phyloP scores from a whole-genome alignment of 2,888 invertebrate species.

The Salticus scenicus region DNA sequence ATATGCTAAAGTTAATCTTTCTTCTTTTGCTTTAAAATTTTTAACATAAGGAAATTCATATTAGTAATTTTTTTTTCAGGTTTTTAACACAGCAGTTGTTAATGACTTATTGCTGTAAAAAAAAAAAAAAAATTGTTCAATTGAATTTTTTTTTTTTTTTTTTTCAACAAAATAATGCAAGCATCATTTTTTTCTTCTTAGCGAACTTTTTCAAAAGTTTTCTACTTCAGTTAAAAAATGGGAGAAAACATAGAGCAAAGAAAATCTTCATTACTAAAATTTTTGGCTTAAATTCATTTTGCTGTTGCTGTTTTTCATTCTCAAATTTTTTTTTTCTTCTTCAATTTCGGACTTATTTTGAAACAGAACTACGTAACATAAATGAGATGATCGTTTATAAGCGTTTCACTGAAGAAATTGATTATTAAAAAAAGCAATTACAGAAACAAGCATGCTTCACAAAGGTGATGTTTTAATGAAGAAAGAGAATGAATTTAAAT shows the following conservation, averaged over 20 bases:
- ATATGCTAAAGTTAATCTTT: neutral
- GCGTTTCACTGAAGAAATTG: neutral
- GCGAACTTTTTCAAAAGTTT: slow-evolving; percentile 50
- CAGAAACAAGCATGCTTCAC: slow-evolving; percentile 28
- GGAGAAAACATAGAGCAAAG: slow-evolving; percentile 24
- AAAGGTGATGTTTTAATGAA: neutral
- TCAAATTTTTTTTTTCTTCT: slow-evolving; percentile 44
- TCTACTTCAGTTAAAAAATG: slow-evolving; percentile 47
- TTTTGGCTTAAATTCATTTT: slow-evolving; percentile 36
- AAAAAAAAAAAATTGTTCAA: slow-evolving; percentile 19
- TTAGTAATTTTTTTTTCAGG: slow-evolving; percentile 18
- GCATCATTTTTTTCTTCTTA: slow-evolving; percentile 31
- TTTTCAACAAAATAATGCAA: slow-evolving; percentile 29
- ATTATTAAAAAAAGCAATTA: slow-evolving; percentile 40
- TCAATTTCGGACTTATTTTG: slow-evolving; percentile 40
- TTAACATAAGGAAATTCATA: neutral
- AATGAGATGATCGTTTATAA: neutral
- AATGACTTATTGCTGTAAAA: slow-evolving; percentile 61
- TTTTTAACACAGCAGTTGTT: slow-evolving; percentile 39
- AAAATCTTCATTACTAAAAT: slow-evolving; percentile 57
- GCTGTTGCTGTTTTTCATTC: slow-evolving; percentile 30
- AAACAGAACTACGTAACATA: slow-evolving; percentile 25
- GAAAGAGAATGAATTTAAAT: neutral
- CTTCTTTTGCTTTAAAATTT: neutral
- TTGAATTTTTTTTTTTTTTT: too few relatives aligned